Percentiles rank a stretch among this genome's conserved stretches.
These are phyloP conservation scores for Cactoblastis cactorum DNA, from an alignment of 2,888 invertebrate genomes.

Conservation along the genomic window DNA sequence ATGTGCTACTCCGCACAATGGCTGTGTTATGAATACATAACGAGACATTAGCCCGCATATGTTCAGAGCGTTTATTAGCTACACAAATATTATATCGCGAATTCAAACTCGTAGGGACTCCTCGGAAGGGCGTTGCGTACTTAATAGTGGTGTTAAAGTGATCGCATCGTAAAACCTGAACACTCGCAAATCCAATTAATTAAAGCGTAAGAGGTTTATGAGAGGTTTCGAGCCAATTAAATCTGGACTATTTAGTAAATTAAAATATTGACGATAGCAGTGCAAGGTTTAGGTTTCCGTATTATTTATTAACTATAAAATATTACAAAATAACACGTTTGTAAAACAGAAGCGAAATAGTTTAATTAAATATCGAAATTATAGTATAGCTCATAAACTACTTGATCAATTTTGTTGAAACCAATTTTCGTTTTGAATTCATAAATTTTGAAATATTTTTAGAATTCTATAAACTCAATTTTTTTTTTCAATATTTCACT, in stretches of 20 bases:
- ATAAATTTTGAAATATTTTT: too few relatives aligned
- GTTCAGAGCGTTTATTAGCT: constrained; percentile 58
- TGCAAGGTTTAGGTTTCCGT: not conserved
- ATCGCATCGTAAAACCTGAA: constrained; percentile 48
- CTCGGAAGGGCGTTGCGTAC: constrained; percentile 21
- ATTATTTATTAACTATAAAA: too few relatives aligned
- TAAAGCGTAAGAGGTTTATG: constrained; percentile 40
- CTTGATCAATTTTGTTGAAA: too few relatives aligned
- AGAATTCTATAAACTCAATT: too few relatives aligned
- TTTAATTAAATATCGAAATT: too few relatives aligned
- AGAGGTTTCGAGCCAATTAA: constrained; percentile 37
- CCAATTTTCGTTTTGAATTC: too few relatives aligned
- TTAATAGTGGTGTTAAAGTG: constrained; percentile 47
- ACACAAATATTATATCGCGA: constrained; percentile 51
- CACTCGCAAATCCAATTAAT: constrained; percentile 49
- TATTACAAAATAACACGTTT: too few relatives aligned
- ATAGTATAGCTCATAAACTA: too few relatives aligned
- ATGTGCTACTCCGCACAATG: constrained; percentile 58
- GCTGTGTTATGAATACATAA: constrained; percentile 68
- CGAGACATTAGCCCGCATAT: constrained; percentile 63
- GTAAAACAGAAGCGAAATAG: too few relatives aligned
- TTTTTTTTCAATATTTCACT: too few relatives aligned
- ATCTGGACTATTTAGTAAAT: constrained; percentile 22
- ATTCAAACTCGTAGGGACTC: constrained; percentile 30
- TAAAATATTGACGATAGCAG: not conserved